phyloP scores from a whole-genome alignment of 2,888 invertebrate species.

The Orthosia gothica region DNA sequence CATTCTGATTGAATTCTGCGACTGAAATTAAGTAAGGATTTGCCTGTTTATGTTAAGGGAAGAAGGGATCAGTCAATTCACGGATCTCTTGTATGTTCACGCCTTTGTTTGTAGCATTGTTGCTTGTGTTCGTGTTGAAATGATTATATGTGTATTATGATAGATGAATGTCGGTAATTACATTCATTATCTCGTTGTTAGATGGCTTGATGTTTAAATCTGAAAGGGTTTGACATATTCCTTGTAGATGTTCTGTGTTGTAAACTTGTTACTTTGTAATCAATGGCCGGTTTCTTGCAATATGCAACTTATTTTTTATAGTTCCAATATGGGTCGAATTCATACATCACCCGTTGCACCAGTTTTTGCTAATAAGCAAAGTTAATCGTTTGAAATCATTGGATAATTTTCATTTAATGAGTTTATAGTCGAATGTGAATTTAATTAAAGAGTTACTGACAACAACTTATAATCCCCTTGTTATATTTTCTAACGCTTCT shows the following conservation, averaged over 20 bases:
- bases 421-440: slow-evolving; percentile 32
- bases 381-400: slow-evolving; percentile 31
- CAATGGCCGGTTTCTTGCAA: slow-evolving; percentile 17
- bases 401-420: slow-evolving; percentile 47
- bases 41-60: slow-evolving; percentile 89
- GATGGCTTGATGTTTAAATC: slow-evolving; percentile 20
- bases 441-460: slow-evolving; percentile 54
- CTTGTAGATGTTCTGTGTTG: slow-evolving; percentile 18
- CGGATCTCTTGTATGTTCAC: slow-evolving; percentile 81
- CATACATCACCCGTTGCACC: neutral
- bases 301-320: neutral
- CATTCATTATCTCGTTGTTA: slow-evolving; percentile 32
- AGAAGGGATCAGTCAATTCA: slow-evolving; percentile 89
- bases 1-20: slow-evolving; percentile 91
- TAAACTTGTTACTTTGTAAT: slow-evolving; percentile 7
- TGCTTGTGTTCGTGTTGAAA: slow-evolving; percentile 42
- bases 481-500: slow-evolving; percentile 45
- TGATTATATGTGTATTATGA: slow-evolving; percentile 57
- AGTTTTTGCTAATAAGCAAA: slow-evolving; percentile 8
- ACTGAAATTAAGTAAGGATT: slow-evolving; percentile 92
- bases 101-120: slow-evolving; percentile 78
- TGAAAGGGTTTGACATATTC: slow-evolving; percentile 31
- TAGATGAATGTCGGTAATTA: slow-evolving; percentile 51
- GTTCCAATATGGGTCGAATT: slow-evolving; percentile 8
- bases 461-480: slow-evolving; percentile 46